These are phyloP conservation scores for Junco hyemalis DNA, from an alignment of 2,113 vertebrate species.

Conservation along the genomic window DNA sequence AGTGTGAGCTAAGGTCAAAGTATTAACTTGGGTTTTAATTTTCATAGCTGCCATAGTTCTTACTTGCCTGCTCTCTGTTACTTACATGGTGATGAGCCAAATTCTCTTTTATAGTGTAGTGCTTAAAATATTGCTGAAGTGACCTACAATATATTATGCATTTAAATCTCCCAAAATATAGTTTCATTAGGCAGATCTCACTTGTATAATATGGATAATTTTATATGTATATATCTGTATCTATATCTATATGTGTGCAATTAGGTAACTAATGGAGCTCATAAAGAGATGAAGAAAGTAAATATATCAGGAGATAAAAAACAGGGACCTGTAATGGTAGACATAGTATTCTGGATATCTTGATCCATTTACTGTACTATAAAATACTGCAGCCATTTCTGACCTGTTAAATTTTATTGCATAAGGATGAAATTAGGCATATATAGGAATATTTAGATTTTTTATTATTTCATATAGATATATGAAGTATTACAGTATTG, in stretches of 20 bases:
- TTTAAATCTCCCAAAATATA: neutral
- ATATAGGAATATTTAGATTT: neutral
- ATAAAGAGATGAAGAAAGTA: neutral
- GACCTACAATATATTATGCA: neutral
- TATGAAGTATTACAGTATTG: neutral
- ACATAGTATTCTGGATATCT: neutral
- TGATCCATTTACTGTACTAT: neutral
- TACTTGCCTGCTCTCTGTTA: neutral
- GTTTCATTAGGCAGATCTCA: neutral
- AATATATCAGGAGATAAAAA: neutral
- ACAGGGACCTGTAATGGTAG: neutral
- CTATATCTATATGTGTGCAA: neutral
- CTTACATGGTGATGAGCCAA: neutral
- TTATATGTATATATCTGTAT: too few species aligned
- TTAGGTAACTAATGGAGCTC: neutral
- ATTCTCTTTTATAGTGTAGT: neutral
- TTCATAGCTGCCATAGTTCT: neutral
- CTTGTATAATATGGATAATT: neutral
- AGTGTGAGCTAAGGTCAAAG: neutral
- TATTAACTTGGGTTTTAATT: constrained; percentile 2
- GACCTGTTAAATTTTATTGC: neutral
- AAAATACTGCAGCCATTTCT: neutral
- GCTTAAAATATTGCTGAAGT: neutral
- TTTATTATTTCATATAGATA: neutral
- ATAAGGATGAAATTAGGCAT: neutral